These are phyloP conservation scores for Alexandromys oeconomus DNA, from an alignment of 2,797 vertebrate species.

Conservation along the genomic window DNA sequence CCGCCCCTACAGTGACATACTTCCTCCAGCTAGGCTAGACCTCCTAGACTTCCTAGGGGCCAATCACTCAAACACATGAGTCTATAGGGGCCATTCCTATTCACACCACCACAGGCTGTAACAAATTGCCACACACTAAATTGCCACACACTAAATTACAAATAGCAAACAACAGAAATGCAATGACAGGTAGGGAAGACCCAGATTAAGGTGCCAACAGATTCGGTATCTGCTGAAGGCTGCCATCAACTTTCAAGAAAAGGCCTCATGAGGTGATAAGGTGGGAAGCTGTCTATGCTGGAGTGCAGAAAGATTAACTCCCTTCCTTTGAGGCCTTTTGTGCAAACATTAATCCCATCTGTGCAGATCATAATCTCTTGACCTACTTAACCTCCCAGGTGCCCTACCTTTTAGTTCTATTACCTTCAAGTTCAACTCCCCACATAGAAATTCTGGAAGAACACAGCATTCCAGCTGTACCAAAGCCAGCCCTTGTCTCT, in stretches of 20 bases:
- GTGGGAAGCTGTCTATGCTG: background rate
- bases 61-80: background rate
- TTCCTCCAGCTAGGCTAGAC: background rate
- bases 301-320: background rate
- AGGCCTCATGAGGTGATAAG: rapidly evolving
- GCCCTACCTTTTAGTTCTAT: background rate
- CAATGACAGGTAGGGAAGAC: background rate
- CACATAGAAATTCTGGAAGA: background rate
- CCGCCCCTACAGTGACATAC: background rate
- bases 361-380: too few species aligned
- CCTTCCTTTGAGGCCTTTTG: too few species aligned
- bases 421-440: background rate
- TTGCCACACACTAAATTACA: background rate
- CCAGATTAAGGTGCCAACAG: background rate
- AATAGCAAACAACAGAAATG: background rate
- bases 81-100: background rate
- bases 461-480: too few species aligned
- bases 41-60: background rate
- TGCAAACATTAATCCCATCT: background rate
- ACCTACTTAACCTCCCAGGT: background rate
- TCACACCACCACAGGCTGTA: background rate
- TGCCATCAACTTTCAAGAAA: background rate
- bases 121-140: background rate
- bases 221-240: background rate
- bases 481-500: background rate